Evolutionary conservation across 2,797 vertebrate genomes (phyloP).

Genomic region (Sphaeramia orbicularis): DNA sequence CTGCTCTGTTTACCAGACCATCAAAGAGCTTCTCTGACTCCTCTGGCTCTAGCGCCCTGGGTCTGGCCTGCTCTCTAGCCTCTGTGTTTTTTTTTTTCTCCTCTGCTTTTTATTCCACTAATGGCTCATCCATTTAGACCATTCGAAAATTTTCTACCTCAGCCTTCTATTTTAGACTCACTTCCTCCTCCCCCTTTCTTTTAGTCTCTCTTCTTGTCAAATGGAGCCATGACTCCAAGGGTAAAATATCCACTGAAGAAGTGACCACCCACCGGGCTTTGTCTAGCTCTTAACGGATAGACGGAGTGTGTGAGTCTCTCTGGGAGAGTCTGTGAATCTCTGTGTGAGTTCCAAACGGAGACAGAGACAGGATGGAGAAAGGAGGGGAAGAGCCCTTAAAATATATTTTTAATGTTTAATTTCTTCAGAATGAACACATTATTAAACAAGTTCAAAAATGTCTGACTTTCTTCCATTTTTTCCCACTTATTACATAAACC

Average conservation of each 20-base stretch:
- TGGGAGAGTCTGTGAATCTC: constrained; percentile 21
- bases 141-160: constrained; percentile 43
- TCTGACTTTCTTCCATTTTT: too few species aligned
- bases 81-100: constrained; percentile 41
- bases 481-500: too few species aligned
- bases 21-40: constrained; percentile 69
- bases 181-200: constrained; percentile 23
- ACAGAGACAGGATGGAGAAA: constrained; percentile 3
- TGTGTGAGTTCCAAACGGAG: constrained; percentile 2
- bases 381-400: not conserved
- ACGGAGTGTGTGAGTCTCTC: constrained; percentile 43
- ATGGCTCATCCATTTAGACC: constrained; percentile 57
- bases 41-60: constrained; percentile 18
- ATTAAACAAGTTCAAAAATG: not conserved
- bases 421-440: not conserved
- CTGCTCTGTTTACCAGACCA: constrained; percentile 73
- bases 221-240: constrained; percentile 62
- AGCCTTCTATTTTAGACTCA: constrained; percentile 54
- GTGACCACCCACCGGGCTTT: constrained; percentile 78
- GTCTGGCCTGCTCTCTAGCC: constrained; percentile 27
- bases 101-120: constrained; percentile 37
- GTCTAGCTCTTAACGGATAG: constrained; percentile 64
- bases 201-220: constrained; percentile 50
- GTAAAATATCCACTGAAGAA: constrained; percentile 60
- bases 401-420: not conserved